Base-by-base conservation (phyloP, 2,888 invertebrate genomes). In the Megalurothrips usitatus region DNA sequence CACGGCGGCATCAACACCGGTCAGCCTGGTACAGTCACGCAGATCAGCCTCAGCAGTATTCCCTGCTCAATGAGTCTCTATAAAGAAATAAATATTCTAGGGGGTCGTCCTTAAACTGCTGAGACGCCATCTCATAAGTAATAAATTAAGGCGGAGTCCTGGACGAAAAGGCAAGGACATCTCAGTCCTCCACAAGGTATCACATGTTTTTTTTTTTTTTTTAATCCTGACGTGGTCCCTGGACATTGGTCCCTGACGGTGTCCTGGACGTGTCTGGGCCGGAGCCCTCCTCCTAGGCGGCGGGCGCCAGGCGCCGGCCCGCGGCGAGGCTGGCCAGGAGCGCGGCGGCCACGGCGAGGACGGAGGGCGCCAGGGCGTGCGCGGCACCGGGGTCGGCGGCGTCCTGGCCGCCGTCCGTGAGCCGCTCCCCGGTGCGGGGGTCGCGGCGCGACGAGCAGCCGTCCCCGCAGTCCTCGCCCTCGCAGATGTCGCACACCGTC, bases 401-500 rank as follows among this genome's bases (percentile, higher is more conserved):
- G 68, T 8, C 23, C 26, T 23, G 11, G 26, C 68, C 26, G 68
- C 23, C 68, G 68, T 75, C 68, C 23, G 68, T 75, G 3, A 75
- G 68, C 26, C 68, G 68, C 68, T 75, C 68, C 1, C 68, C 68
- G 8, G 68, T 75, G 11, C 68, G 68, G 23, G 68, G 68, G 68
- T 23, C 68, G 1, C 68, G 23, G 68, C 23, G 23, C 68, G 68
- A 23, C 48, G 86, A 85, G 84, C 90, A 91, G 4, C 88, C 87
- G 84, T 89, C 86, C 63, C 88, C 88, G 84, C 91, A 91, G 84
- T 91, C 91, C 82, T 91, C 91, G 78, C 89, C 90, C 84, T 95
- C 94, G 86, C 96, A 96, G 85, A 96, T 93, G 88, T 96, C 95
- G 87, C 96, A 96, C 26, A 94, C 89, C 1, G 92, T 92, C 58